Evolutionary conservation across 2,797 vertebrate species (phyloP).

Genomic region (Periparus ater): DNA sequence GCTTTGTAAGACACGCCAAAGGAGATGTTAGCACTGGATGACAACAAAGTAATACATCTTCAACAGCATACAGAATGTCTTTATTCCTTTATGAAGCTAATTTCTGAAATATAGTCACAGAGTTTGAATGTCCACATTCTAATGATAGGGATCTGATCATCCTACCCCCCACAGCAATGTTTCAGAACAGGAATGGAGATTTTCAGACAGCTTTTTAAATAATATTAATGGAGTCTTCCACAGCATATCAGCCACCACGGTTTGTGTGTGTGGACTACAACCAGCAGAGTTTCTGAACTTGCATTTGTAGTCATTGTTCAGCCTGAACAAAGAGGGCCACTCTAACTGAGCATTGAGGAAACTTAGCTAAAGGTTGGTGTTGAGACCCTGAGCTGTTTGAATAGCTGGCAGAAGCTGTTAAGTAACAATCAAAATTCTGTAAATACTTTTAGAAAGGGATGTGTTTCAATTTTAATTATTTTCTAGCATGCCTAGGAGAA

Average conservation of each 20-base stretch:
- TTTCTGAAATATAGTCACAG: neutral
- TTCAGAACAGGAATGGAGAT: neutral
- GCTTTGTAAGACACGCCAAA: neutral
- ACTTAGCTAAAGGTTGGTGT: neutral
- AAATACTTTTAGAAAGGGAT: neutral
- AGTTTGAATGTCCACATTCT: neutral
- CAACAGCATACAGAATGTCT: neutral
- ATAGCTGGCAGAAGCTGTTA: neutral
- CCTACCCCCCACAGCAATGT: neutral
- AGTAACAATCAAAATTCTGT: neutral
- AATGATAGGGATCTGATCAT: neutral
- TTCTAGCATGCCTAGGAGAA: neutral
- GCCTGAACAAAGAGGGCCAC: neutral
- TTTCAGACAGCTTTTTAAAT: neutral
- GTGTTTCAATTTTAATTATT: neutral
- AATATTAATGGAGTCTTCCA: neutral
- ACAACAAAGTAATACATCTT: neutral
- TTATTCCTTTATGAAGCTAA: neutral
- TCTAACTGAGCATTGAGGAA: neutral
- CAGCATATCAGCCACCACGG: accelerated
- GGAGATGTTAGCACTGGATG: neutral
- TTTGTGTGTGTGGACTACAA: neutral
- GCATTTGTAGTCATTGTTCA: neutral
- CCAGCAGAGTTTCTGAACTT: neutral
- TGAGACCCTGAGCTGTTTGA: neutral